These are phyloP conservation scores for Andrena praecox DNA, from an alignment of 2,888 invertebrate genomes.

Conservation along the genomic window DNA sequence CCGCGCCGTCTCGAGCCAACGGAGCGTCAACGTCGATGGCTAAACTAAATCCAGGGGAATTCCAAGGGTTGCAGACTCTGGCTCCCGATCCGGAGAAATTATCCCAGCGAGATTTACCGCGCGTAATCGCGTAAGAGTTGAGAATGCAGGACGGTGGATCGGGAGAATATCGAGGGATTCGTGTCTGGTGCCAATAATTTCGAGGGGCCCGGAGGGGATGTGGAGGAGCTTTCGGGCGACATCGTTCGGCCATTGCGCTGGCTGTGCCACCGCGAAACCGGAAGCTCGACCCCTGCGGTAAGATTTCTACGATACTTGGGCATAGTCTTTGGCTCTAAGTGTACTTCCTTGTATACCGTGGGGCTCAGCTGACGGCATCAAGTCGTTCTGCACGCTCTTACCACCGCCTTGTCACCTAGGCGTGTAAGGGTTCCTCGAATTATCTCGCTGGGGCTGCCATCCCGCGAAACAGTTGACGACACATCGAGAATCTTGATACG, in stretches of 20 bases:
- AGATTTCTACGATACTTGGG: slow-evolving; percentile 71
- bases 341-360: slow-evolving; percentile 79
- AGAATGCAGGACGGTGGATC: slow-evolving; percentile 25
- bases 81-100: background rate
- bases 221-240: slow-evolving; percentile 64
- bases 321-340: slow-evolving; percentile 71
- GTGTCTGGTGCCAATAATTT: slow-evolving; percentile 56
- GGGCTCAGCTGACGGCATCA: slow-evolving; percentile 62
- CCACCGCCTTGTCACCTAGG: background rate
- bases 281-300: slow-evolving; percentile 64
- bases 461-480: too few relatives aligned
- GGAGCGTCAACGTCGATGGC: slow-evolving; percentile 1
- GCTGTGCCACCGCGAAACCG: slow-evolving; percentile 62
- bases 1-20: background rate
- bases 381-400: slow-evolving; percentile 28
- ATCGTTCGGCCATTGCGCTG: slow-evolving; percentile 67
- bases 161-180: slow-evolving; percentile 33
- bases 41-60: slow-evolving; percentile 22
- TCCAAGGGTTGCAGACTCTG: too few relatives aligned
- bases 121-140: slow-evolving; percentile 11
- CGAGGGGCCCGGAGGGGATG: slow-evolving; percentile 42
- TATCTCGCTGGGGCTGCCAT: slow-evolving; percentile 14
- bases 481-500: too few relatives aligned
- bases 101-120: background rate
- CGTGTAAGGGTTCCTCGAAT: slow-evolving; percentile 34